These are phyloP conservation scores for Campoplex capitator DNA, from an alignment of 2,888 invertebrate species.

Conservation along the genomic window DNA sequence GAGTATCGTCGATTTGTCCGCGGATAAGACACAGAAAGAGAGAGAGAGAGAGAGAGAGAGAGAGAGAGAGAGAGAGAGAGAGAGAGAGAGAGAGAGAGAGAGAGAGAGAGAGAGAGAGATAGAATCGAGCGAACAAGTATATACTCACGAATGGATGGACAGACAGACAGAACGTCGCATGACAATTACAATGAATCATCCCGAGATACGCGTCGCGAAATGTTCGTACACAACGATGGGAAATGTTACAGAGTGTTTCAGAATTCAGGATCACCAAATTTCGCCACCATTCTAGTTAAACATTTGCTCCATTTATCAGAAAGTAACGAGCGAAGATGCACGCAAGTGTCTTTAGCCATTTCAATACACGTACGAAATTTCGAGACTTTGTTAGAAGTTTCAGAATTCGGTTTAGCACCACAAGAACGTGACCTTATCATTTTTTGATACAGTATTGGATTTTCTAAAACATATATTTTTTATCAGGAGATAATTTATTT, in stretches of 20 bases:
- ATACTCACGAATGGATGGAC: slow-evolving; percentile 70
- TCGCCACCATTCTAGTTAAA: background rate
- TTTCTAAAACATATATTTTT: no score
- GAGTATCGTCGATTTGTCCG: slow-evolving; percentile 52
- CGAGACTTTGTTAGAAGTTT: background rate
- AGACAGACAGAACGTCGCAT: slow-evolving; percentile 71
- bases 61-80: slow-evolving; percentile 59
- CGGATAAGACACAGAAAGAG: slow-evolving; percentile 60
- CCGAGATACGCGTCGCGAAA: slow-evolving; percentile 74
- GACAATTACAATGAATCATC: slow-evolving; percentile 81
- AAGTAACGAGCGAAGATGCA: background rate
- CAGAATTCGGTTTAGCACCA: background rate
- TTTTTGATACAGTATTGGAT: no score
- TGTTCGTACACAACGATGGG: slow-evolving; percentile 52
- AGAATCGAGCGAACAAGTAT: slow-evolving; percentile 46
- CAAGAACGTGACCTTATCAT: background rate
- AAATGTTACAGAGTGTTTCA: slow-evolving; percentile 57
- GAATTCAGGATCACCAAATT: background rate
- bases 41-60: slow-evolving; percentile 58
- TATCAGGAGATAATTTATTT: background rate
- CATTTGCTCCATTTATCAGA: background rate
- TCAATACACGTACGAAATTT: no score
- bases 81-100: slow-evolving; percentile 29
- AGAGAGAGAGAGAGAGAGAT: slow-evolving; percentile 54
- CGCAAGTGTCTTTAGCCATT: no score